Base-by-base conservation (phyloP, 2,888 invertebrate species). In the Vandiemenella viatica region DNA sequence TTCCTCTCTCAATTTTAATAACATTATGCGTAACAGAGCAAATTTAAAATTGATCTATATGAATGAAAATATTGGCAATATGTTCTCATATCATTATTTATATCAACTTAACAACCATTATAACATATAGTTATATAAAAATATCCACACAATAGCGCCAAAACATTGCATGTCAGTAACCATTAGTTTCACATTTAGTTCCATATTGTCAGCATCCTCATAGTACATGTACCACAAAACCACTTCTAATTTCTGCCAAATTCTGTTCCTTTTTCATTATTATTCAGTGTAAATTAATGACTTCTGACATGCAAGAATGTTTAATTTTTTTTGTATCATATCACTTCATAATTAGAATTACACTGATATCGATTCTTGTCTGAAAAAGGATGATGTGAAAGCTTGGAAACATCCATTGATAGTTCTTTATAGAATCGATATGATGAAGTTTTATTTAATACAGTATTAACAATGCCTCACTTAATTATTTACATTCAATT, bases 391-490 rank as follows among this genome's bases (percentile, higher is more conserved):
- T 32, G 32, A 32, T 10, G n/a, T 32, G n/a, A 32, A 32, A 32
- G 32, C 32, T 32, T 32, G n/a, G n/a, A 32, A 32, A 32, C 32
- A 32, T n/a, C n/a, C 42, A 42, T 15, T 42, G n/a, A 19, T 21
- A n/a, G 20, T 20, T 19, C n/a, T 26, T 46, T 23, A 46, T 46
- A 42, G 47, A 45, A 45, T 48, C 32, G 41, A 48, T 51, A 51
- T 46, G 45, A 42, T 50, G 50, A 52, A 51, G 51, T 46, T 49
- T 48, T 43, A 48, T 48, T 53, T 43, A 50, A 53, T 51, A 51
- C 47, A 53, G 45, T 53, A 51, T 53, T 53, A 53, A 53, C 53
- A 53, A 51, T 51, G 49, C 53, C 46, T 51, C 48, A 53, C 50
- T 19, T 50, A 51, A 45, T 50, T 53, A 51, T 53, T 45, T 49